Base-by-base conservation (phyloP, 2,888 invertebrate species). In the Pegoplata infirma region DNA sequence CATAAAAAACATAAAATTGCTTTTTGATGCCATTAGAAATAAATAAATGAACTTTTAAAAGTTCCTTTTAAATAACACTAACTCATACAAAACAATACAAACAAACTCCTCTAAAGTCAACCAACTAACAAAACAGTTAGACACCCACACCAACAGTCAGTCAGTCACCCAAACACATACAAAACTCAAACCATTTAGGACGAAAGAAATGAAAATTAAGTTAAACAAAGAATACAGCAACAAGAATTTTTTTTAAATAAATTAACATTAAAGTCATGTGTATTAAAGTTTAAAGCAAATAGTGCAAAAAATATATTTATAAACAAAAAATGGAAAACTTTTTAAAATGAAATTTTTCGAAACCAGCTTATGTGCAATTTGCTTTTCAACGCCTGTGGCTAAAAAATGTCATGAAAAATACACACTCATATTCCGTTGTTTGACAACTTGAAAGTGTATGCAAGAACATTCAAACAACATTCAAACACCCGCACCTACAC, bases 11-110 rank as follows among this genome's bases (percentile, higher is more conserved):
- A 83, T 81, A 82, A 85, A 87, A 86, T 86, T 84, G 84, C 83
- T 85, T 86, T 87, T 84, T 85, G 82, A 84, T 84, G 85, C 83
- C 86, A 86, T 86, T 86, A 86, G 83, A 81, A 81, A 69, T 79
- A 59, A 69, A 77, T 73, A 76, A 71, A 74, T 71, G 58, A 74
- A 80, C 53, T 64, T 78, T 80, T 75, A 74, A 77, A 74, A 75
- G 71, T 79, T 78, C 46, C 69, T 64, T 69, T 78, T 64, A 68
- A 73, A 69, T 40, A 74, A 53, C 46, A 81, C 69, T 63, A 63
- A 76, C 63, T 67, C 72, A 71, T 58, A 53, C 66, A 73, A 61
- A 77, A 25, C 64, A 74, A 61, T 17, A n/a, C 10, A 44, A n/a
- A 0, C 66, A 63, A 51, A 82, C 46, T 3, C 36, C 36, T 2